These are phyloP conservation scores for Camponotus floridanus DNA, from an alignment of 1,140 invertebrate species.

Conservation along the genomic window DNA sequence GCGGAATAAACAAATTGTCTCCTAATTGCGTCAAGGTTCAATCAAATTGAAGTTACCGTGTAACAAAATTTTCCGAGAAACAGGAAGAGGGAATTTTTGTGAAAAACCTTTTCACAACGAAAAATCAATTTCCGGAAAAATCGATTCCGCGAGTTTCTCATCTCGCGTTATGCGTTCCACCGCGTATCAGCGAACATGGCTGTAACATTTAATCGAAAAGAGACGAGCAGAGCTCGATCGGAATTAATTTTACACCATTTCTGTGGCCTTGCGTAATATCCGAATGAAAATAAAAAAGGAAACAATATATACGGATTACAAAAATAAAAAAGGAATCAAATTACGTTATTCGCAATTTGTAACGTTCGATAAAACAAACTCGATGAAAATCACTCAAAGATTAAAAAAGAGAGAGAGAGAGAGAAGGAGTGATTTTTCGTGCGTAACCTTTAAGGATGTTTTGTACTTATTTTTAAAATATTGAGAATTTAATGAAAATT, in stretches of 20 bases:
- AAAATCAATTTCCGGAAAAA: not conserved
- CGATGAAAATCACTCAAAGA: not conserved
- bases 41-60: not conserved
- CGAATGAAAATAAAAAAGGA: not conserved
- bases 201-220: not conserved
- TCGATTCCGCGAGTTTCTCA: not conserved
- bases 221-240: no score
- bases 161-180: not conserved
- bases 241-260: not conserved
- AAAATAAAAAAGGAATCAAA: no score
- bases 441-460: not conserved
- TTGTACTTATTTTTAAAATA: no score
- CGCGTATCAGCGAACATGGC: not conserved
- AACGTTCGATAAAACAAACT: not conserved
- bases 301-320: not conserved
- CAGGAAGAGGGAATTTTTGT: not conserved
- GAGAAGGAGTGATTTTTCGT: not conserved
- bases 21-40: not conserved
- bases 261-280: not conserved
- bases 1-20: conserved; percentile 4
- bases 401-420: not conserved
- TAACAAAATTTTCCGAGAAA: conserved; percentile 5
- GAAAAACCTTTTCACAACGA: not conserved
- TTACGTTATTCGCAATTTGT: not conserved
- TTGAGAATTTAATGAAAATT: no score